phyloP scores from a whole-genome alignment of 2,113 vertebrate species.

The Malurus melanocephalus region DNA sequence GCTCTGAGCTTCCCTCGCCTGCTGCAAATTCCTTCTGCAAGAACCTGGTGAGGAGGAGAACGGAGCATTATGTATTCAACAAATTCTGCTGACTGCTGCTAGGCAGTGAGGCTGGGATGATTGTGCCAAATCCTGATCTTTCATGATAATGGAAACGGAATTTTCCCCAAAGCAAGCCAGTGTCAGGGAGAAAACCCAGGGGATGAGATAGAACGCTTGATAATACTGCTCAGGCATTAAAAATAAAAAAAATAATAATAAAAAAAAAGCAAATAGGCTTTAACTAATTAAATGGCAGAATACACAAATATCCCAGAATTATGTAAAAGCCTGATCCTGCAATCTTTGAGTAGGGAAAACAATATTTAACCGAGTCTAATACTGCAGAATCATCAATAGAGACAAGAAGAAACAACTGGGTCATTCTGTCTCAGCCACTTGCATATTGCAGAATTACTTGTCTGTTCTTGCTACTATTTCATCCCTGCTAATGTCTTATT shows the following conservation, averaged over 20 bases:
- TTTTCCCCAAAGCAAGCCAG: slow-evolving; percentile 38
- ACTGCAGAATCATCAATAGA: slow-evolving; percentile 33
- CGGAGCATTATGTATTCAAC: slow-evolving; percentile 39
- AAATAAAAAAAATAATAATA: not conserved
- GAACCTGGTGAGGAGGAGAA: slow-evolving; percentile 15
- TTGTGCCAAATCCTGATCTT: slow-evolving; percentile 29
- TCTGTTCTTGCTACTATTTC: slow-evolving; percentile 29
- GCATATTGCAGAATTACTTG: slow-evolving; percentile 23
- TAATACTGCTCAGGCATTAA: not conserved
- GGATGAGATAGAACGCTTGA: not conserved
- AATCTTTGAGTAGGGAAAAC: not conserved
- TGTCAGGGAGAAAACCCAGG: not conserved
- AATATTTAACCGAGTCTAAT: slow-evolving; percentile 14
- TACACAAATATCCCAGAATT: not conserved
- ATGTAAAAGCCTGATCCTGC: slow-evolving; percentile 8
- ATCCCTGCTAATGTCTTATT: slow-evolving; percentile 59
- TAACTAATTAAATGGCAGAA: not conserved
- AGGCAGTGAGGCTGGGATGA: slow-evolving; percentile 23
- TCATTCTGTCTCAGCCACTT: slow-evolving; percentile 50
- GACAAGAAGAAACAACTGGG: slow-evolving; percentile 37
- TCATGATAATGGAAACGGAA: not conserved
- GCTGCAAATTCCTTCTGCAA: not conserved
- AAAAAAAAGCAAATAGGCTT: not conserved
- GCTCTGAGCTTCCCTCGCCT: not conserved
- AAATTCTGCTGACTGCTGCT: slow-evolving; percentile 53